Evolutionary conservation across 2,113 vertebrate genomes (phyloP).

Genomic region (Blennius ocellaris): DNA sequence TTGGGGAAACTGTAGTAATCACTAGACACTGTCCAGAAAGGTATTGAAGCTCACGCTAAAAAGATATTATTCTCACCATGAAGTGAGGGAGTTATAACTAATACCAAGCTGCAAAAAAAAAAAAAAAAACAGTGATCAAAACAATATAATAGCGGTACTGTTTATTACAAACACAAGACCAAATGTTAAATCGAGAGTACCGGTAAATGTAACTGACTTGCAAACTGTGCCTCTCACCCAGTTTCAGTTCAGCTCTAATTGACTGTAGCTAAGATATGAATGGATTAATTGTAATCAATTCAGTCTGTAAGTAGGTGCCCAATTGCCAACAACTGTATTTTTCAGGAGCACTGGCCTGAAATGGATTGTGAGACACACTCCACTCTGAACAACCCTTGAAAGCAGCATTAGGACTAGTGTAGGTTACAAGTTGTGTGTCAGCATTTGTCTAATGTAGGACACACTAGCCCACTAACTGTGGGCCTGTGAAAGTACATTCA

Average conservation of each 20-base stretch:
- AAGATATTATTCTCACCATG: too few species aligned
- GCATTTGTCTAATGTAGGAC: background rate
- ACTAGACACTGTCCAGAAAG: too few species aligned
- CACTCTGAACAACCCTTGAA: background rate
- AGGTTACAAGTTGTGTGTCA: background rate
- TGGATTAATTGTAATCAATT: constrained; percentile 1
- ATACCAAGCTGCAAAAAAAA: too few species aligned
- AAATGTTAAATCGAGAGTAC: background rate
- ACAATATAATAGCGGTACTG: too few species aligned
- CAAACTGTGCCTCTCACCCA: background rate
- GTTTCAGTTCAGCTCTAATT: background rate
- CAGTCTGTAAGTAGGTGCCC: background rate
- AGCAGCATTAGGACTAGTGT: background rate
- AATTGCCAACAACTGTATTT: background rate
- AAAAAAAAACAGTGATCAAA: too few species aligned
- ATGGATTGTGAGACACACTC: background rate
- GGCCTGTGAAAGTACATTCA: background rate
- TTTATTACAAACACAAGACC: too few species aligned
- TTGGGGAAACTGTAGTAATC: too few species aligned
- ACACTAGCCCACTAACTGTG: background rate
- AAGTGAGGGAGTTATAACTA: too few species aligned
- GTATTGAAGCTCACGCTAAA: too few species aligned
- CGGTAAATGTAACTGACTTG: background rate
- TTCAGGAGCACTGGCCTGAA: background rate
- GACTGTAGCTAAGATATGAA: background rate